Percentiles rank a stretch among this genome's conserved stretches.
phyloP scores from a whole-genome alignment of 2,113 vertebrate species.

The Planiliza haematocheilus region DNA sequence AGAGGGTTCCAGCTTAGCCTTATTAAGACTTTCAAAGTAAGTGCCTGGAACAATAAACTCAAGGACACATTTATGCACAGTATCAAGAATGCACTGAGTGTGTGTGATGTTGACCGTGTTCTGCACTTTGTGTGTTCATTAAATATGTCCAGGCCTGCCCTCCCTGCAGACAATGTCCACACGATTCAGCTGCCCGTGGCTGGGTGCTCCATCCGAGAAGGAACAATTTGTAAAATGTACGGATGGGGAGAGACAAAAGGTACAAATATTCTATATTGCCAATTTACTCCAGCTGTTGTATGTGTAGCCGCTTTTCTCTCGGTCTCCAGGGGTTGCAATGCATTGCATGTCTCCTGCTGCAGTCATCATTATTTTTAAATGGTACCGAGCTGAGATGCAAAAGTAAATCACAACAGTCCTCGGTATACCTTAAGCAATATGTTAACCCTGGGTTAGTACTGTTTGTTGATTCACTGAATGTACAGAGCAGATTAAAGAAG shows the following conservation, averaged over 20 bases:
- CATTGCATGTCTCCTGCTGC: slow-evolving; percentile 25
- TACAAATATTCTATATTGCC: slow-evolving; percentile 67
- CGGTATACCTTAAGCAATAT: not conserved
- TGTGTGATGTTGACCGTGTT: slow-evolving; percentile 18
- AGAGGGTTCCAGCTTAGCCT: slow-evolving; percentile 90
- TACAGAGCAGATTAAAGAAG: too few relatives aligned
- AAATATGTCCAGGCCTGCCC: slow-evolving; percentile 84
- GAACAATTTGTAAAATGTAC: slow-evolving; percentile 92
- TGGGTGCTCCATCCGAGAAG: slow-evolving; percentile 92
- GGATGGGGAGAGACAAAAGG: slow-evolving; percentile 99
- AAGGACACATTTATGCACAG: slow-evolving; percentile 12
- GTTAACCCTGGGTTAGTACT: slow-evolving; percentile 1
- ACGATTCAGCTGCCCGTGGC: slow-evolving; percentile 92
- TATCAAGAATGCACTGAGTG: not conserved
- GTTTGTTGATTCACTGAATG: not conserved
- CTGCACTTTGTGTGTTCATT: slow-evolving; percentile 31
- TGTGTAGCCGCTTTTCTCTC: not conserved
- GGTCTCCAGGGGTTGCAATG: not conserved
- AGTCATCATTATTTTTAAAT: not conserved
- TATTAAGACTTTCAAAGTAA: slow-evolving; percentile 92
- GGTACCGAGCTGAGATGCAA: not conserved
- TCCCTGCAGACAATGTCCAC: slow-evolving; percentile 88
- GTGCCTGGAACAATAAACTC: slow-evolving; percentile 53
- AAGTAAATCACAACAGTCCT: not conserved
- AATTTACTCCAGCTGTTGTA: slow-evolving; percentile 1